Conservation (phyloP, 2,797 vertebrate genomes). For the Melanotaenia nigrans region DNA sequence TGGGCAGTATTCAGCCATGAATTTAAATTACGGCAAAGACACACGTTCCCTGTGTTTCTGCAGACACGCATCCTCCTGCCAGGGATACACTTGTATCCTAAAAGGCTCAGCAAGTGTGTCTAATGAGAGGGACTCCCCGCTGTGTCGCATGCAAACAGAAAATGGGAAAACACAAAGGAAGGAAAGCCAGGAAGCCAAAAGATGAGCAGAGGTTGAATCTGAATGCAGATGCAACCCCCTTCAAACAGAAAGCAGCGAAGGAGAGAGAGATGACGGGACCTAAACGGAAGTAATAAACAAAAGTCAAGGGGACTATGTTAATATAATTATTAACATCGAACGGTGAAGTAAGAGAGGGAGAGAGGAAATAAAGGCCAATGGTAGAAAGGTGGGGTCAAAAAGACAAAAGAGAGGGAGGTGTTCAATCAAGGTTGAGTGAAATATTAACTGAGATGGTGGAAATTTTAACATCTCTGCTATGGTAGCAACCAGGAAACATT, state of each 20-base stretch:
- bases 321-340: conserved; percentile 15
- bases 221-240: conserved; percentile 40
- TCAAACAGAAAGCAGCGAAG: conserved; percentile 34
- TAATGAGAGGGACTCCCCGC: conserved; percentile 67
- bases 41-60: conserved; percentile 58
- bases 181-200: conserved; percentile 7
- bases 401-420: conserved; percentile 30
- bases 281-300: conserved; percentile 9
- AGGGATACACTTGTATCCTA: conserved; percentile 58
- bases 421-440: conserved; percentile 33
- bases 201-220: conserved; percentile 51
- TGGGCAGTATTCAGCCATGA: conserved; percentile 62
- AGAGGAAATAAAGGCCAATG: conserved; percentile 19
- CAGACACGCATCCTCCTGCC: conserved; percentile 57
- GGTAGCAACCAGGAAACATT: conserved; percentile 15
- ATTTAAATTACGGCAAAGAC: conserved; percentile 72
- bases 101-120: conserved; percentile 52
- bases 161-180: conserved; percentile 46
- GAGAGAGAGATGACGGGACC: conserved; percentile 11
- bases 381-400: conserved; percentile 34
- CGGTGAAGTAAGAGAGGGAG: neutral
- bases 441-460: conserved; percentile 49
- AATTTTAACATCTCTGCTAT: conserved; percentile 32
- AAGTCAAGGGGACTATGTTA: neutral
- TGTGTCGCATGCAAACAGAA: conserved; percentile 62